Evolutionary conservation across 2,113 vertebrate species (phyloP), one percentile per base, ranked within the genome.

Genomic region (Aptenodytes forsteri): DNA sequence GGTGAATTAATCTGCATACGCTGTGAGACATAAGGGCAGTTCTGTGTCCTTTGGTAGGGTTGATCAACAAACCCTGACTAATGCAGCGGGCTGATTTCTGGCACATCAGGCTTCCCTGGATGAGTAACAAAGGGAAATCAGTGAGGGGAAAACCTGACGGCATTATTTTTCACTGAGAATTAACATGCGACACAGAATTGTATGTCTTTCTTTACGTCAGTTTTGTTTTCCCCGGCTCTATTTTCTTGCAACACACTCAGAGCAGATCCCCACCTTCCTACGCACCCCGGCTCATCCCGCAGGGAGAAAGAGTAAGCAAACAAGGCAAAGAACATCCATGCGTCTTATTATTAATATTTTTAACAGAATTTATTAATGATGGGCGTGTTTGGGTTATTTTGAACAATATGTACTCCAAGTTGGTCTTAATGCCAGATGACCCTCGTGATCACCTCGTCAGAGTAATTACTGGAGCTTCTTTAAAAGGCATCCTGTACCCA

Each of bases 21-120:
- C 59, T 54, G 40, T 47, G 59, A 88, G 76, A 73, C 13, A 2
- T 36, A 1, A 90, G 67, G 92, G 76, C 72, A 76, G 4, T 10
- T 38, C 78, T n/a, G 36, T 65, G 81, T 80, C 93, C 85, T 95
- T 83, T 10, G 5, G 52, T 49, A 58, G 62, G 25, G 84, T 58
- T 80, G 85, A 85, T 76, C 85, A 78, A 21, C 86, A 92, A 96
- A 75, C 76, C 83, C 95, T 62, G 42, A 78, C 92, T 95, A 73
- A 93, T 44, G 83, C 85, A 73, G 52, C 0, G 7, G 64, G 52
- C 67, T 9, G 8, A 59, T 66, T 92, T 70, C 65, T 92, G 93
- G 90, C 70, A 80, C 4, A 10, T 67, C 61, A 77, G 13, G 26
- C 85, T 86, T 62, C 85, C 64, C 83, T 59, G 88, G 85, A 77